Conservation (phyloP, 2,113 vertebrate genomes). For the Apteryx mantelli region DNA sequence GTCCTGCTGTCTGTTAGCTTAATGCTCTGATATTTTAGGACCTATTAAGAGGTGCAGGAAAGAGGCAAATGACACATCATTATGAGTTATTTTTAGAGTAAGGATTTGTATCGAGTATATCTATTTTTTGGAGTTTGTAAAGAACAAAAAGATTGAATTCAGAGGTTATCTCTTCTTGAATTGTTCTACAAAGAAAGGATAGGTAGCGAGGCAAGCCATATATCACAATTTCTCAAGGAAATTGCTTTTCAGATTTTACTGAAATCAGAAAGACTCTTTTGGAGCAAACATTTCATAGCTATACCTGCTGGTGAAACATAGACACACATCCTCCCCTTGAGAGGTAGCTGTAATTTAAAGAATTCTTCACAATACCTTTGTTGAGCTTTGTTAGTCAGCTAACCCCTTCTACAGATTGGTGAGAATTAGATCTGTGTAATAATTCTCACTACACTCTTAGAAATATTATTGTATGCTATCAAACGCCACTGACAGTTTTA, state of each 20-base stretch:
- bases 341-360: not conserved
- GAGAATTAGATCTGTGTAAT: not conserved
- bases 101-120: not conserved
- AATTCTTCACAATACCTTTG: not conserved
- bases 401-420: not conserved
- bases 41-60: not conserved
- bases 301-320: not conserved
- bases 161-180: not conserved
- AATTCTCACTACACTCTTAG: not conserved
- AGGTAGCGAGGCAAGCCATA: not conserved
- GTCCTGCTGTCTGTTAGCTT: not conserved
- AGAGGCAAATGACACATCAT: not conserved
- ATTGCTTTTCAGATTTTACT: not conserved
- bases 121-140: not conserved
- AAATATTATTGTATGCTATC: not conserved
- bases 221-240: not conserved
- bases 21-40: slow-evolving; percentile 36
- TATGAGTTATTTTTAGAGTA: not conserved
- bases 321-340: not conserved
- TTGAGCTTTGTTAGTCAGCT: not conserved
- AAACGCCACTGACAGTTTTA: not conserved
- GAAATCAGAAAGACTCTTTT: not conserved
- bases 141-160: not conserved
- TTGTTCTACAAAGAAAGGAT: not conserved
- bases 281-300: not conserved